Percentiles rank a stretch among this genome's conserved stretches.
Conservation (phyloP, 2,113 vertebrate species). For the Gallinago media region DNA sequence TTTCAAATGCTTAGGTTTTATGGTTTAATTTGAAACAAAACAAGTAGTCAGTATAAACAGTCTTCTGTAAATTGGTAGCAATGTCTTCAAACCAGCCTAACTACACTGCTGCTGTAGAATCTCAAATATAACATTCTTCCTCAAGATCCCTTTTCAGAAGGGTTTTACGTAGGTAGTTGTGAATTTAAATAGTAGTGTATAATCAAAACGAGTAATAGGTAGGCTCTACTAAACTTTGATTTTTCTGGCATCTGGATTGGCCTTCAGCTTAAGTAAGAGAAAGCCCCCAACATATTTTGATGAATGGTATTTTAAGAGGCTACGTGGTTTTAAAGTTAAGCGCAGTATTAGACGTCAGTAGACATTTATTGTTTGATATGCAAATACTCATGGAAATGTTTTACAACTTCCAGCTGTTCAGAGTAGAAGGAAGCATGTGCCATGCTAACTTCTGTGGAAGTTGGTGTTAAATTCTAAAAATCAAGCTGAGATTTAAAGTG, state of each 20-base stretch:
- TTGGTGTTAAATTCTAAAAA: background rate
- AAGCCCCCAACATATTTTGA: background rate
- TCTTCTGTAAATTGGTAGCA: background rate
- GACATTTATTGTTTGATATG: background rate
- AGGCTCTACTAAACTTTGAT: background rate
- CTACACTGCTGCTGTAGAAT: background rate
- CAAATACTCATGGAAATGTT: background rate
- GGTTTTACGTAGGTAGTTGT: background rate
- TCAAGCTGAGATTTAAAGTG: background rate
- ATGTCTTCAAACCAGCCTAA: background rate
- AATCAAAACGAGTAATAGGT: background rate
- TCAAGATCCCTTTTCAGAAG: background rate
- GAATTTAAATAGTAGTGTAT: background rate
- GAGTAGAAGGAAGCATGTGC: background rate
- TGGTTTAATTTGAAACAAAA: background rate
- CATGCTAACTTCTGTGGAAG: background rate
- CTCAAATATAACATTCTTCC: background rate
- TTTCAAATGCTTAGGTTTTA: background rate
- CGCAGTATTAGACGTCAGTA: background rate
- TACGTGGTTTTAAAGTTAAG: background rate
- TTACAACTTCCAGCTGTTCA: background rate
- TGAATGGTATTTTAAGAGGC: background rate
- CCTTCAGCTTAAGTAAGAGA: background rate
- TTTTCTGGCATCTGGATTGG: background rate
- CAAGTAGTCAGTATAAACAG: background rate